A percentile compares a stretch with the other conserved stretches of the same genome.
Evolutionary conservation across 2,797 vertebrate species (phyloP).

Genomic region (Sebastes matsubarae): DNA sequence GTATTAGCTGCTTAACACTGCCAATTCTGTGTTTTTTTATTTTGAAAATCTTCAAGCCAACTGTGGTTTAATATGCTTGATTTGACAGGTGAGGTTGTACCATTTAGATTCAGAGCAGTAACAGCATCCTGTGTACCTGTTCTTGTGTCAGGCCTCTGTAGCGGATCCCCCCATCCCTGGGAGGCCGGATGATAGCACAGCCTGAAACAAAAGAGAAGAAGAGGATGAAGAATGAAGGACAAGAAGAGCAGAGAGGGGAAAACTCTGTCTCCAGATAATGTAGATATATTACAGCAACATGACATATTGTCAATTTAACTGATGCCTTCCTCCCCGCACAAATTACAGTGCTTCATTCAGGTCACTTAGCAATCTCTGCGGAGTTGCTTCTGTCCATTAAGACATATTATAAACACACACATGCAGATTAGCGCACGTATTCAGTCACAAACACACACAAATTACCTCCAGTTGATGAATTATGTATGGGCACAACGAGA

Average conservation of each 20-base stretch:
- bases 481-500: constrained; percentile 83
- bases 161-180: constrained; percentile 92
- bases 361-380: constrained; percentile 51
- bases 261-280: constrained; percentile 17
- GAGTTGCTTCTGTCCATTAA: constrained; percentile 56
- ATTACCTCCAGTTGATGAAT: constrained; percentile 86
- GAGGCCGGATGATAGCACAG: constrained; percentile 92
- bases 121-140: constrained; percentile 70
- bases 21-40: neutral
- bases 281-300: constrained; percentile 27
- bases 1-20: neutral
- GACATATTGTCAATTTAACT: constrained; percentile 41
- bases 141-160: constrained; percentile 94
- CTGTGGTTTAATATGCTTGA: neutral
- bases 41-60: neutral
- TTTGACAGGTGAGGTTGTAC: neutral
- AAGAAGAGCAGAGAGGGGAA: neutral
- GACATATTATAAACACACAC: constrained; percentile 37
- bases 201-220: constrained; percentile 71
- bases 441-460: constrained; percentile 41
- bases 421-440: constrained; percentile 10
- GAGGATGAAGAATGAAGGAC: constrained; percentile 18
- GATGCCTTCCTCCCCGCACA: constrained; percentile 31
- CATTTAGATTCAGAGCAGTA: neutral
- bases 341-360: constrained; percentile 50